phyloP scores from a whole-genome alignment of 2,113 vertebrate species.

The Vulpes lagopus region DNA sequence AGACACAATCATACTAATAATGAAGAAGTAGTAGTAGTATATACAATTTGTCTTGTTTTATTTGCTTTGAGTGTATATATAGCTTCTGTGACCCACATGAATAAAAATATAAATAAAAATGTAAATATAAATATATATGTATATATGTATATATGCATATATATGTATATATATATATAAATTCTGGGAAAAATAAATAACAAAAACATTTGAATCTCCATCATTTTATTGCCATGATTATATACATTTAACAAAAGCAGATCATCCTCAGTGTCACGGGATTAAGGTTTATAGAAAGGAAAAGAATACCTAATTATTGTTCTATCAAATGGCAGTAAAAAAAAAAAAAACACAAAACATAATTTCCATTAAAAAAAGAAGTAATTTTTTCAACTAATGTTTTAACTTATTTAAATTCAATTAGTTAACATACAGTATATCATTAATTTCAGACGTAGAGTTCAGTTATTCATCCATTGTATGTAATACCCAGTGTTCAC shows the following conservation, averaged over 20 bases:
- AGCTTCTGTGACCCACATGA: not conserved
- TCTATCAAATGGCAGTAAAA: not conserved
- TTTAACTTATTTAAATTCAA: not conserved
- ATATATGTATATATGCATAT: not conserved
- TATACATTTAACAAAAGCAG: not conserved
- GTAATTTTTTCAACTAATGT: not conserved
- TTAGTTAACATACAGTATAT: not conserved
- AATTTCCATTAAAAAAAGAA: not conserved
- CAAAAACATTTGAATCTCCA: not conserved
- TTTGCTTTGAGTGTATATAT: not conserved
- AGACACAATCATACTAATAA: not conserved
- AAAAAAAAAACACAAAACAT: not conserved
- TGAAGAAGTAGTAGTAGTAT: not conserved
- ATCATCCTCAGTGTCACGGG: not conserved
- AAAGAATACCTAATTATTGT: not conserved
- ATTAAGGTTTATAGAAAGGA: not conserved
- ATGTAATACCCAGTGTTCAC: not conserved
- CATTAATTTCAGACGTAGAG: not conserved
- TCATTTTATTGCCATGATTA: not conserved
- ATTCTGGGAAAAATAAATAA: not conserved
- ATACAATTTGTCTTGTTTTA: not conserved
- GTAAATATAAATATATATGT: not conserved
- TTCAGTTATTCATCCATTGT: not conserved
- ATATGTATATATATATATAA: not conserved
- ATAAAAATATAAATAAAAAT: no score